Evolutionary conservation across 2,797 vertebrate species (phyloP), one percentile per base, ranked within the genome.

Genomic region (Triplophysa bombifrons): DNA sequence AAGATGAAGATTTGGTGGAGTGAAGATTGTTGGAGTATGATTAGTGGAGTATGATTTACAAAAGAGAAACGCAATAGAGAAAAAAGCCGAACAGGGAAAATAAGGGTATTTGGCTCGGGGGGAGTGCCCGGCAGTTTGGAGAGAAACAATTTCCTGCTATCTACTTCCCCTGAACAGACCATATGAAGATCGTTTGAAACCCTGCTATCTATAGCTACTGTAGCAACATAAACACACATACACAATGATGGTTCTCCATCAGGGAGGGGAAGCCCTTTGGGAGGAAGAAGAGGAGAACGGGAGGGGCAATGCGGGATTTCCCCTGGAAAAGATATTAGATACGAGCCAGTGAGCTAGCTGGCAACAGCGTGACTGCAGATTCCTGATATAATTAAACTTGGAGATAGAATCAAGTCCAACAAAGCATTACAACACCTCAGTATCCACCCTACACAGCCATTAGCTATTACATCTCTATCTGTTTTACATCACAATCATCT

Each of bases 351-450:
- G 67, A 74, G 77, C 74, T 82, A 74, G 77, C 74, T 82, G 27
- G 34, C 46, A 80, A 61, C 79, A 86, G 80, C 69, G 69, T 74
- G 84, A 78, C 84, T 86, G 83, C 82, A 84, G 85, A 27, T 74
- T 41, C 55, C 64, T 82, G 65, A 83, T 70, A 78, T 22, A 74
- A 74, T 85, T 85, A 75, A 72, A 77, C 67, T 68, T 72, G 67
- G 51, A 78, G 81, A 76, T 72, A 58, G 70, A 58, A 76, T 69
- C 61, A 58, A 56, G 7, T 73, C 6, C 46, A 69, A 66, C 63
- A 58, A 76, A 64, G 64, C 56, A 50, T 56, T 48, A 72, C 50
- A 83, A 55, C 69, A 17, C 30, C 50, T 65, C 16, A 44, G 27
- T 55, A 63, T 68, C 58, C 74, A 16, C 72, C 41, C 11, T 38